Evolutionary conservation across 2,888 invertebrate genomes (phyloP).

Genomic region (Sturmia bella): DNA sequence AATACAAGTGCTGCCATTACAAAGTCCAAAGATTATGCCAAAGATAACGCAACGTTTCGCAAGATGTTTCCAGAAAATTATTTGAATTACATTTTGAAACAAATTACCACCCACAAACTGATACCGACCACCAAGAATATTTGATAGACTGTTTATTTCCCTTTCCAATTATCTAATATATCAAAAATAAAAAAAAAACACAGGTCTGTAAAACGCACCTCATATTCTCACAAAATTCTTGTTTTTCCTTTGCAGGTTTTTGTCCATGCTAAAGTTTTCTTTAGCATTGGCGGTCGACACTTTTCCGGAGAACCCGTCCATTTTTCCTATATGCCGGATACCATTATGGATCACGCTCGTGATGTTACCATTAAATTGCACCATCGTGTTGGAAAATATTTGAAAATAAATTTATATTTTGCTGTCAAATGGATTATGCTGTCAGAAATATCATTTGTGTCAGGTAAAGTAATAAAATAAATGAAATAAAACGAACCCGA

Average conservation of each 20-base stretch:
- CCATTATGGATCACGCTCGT: slow-evolving; percentile 88
- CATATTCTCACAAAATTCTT: neutral
- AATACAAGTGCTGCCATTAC: no score
- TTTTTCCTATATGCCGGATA: slow-evolving; percentile 89
- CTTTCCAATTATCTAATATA: no score
- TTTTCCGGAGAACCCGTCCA: slow-evolving; percentile 88
- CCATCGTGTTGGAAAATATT: slow-evolving; percentile 88
- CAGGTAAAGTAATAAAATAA: slow-evolving; percentile 84
- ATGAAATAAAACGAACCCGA: slow-evolving; percentile 43
- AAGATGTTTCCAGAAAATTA: no score
- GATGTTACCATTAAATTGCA: slow-evolving; percentile 91
- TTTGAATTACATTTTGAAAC: no score
- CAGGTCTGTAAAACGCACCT: no score
- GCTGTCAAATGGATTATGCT: slow-evolving; percentile 92
- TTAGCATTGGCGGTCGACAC: slow-evolving; percentile 87
- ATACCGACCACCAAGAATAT: no score
- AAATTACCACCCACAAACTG: no score
- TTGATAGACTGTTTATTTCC: no score
- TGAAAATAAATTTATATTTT: slow-evolving; percentile 90
- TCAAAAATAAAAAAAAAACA: no score
- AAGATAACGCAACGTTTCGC: no score
- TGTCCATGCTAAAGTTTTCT: slow-evolving; percentile 88
- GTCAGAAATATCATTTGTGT: slow-evolving; percentile 92
- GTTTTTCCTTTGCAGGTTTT: slow-evolving; percentile 85
- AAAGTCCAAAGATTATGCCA: no score